Evolutionary conservation across 2,888 invertebrate species (phyloP), one percentile per base, ranked within the genome.

Genomic region (Drosophila algonquin): DNA sequence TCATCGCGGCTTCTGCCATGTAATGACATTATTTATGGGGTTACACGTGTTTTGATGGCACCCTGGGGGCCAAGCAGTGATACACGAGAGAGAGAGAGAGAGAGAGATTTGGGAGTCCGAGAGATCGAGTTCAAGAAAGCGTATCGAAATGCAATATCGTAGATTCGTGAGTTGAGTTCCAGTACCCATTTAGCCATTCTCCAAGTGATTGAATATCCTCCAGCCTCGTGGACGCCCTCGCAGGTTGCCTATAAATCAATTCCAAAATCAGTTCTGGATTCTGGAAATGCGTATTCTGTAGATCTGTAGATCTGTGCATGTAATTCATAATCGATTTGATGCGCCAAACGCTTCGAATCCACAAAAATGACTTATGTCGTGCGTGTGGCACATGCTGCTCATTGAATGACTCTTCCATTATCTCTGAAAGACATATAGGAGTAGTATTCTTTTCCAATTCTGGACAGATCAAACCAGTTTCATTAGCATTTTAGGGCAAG

Each of bases 41-140:
- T 70, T 81, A 81, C 86, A 86, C 76, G 81, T 83, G 82, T 83
- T 86, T 60, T 74, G 81, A 86, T 80, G 74, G 64, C 84, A 84
- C 83, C 84, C 87, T 73, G 68, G 83, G 78, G 83, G 56, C 75
- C 70, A 27, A 50, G 58, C 63, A 71, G 63, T 68, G 71, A 54
- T 80, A 81, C 79, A 64, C 62, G 51, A 27, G 16, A 21, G 32
- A 63, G n/a, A 56, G 12, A 44, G 16, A 63, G 18, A 56, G 16
- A 18, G 18, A 18, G 12, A 56, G 24, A 21, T 32, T 10, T 10
- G 12, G 35, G 10, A 35, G 1, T 5, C 4, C 24, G 24, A 30
- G 30, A 6, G 14, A 32, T 62, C 10, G 30, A 16, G 40, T 35
- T n/a, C 40, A 51, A 57, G 67, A 68, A 67, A 68, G 67, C 58